Conservation (phyloP, 1,140 invertebrate genomes). For the Teleogryllus occipitalis region DNA sequence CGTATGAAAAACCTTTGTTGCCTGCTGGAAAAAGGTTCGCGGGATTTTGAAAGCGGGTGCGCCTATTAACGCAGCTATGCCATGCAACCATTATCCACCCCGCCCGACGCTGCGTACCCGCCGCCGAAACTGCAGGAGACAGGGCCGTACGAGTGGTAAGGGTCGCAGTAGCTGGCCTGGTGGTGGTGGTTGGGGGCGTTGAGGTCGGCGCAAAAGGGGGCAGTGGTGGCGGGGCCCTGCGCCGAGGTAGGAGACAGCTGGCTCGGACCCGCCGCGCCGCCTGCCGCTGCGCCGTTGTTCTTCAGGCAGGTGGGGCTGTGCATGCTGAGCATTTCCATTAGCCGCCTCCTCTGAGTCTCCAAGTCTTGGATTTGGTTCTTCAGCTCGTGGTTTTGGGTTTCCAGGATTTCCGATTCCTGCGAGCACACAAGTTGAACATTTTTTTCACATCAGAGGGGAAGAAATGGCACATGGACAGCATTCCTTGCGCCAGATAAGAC, state of each 20-base stretch:
- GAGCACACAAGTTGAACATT: conserved; percentile 2
- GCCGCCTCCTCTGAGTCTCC: conserved; percentile 58
- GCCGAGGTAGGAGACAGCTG: neutral
- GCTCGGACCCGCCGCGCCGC: neutral
- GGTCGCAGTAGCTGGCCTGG: neutral
- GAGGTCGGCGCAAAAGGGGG: neutral
- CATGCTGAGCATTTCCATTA: conserved; percentile 64
- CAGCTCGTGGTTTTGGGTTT: conserved; percentile 77
- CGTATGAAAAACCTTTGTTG: too few species aligned
- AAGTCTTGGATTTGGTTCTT: conserved; percentile 72
- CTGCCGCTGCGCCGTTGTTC: neutral
- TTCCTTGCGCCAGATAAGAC: too few species aligned
- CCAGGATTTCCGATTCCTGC: conserved; percentile 74
- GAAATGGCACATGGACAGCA: neutral
- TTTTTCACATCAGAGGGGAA: neutral
- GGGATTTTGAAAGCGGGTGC: neutral
- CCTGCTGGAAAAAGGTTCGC: neutral
- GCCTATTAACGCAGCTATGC: conserved; percentile 5
- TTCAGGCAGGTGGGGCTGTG: conserved; percentile 57
- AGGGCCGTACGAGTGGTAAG: conserved; percentile 1
- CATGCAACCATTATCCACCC: conserved; percentile 18
- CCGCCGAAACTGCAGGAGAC: conserved; percentile 10
- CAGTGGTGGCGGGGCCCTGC: neutral
- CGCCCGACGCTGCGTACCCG: neutral
- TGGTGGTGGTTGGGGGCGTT: neutral